Evolutionary conservation across 2,113 vertebrate species (phyloP).

Genomic region (Platichthys stellatus): DNA sequence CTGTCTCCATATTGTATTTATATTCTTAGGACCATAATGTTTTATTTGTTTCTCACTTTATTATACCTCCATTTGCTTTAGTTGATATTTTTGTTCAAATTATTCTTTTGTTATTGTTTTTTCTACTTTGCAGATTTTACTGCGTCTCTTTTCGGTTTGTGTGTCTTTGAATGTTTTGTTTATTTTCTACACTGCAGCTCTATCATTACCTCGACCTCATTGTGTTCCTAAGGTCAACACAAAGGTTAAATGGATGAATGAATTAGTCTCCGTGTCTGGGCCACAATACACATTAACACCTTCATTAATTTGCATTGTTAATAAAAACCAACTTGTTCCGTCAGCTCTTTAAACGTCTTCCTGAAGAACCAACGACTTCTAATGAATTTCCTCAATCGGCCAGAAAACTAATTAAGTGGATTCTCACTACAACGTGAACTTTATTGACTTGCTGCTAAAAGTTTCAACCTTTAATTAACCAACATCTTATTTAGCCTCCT

Average conservation of each 20-base stretch:
- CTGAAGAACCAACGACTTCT: neutral
- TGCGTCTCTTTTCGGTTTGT: neutral
- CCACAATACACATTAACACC: too few relatives aligned
- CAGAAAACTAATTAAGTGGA: neutral
- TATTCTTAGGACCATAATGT: too few relatives aligned
- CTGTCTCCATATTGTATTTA: too few relatives aligned
- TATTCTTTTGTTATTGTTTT: too few relatives aligned
- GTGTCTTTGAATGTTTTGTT: neutral
- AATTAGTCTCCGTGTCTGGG: too few relatives aligned
- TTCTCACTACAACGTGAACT: neutral
- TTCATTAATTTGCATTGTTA: neutral
- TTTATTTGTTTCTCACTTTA: too few relatives aligned
- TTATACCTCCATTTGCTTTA: too few relatives aligned
- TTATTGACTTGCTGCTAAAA: neutral
- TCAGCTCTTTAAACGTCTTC: neutral
- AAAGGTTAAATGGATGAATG: neutral
- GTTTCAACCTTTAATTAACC: neutral
- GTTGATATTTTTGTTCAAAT: too few relatives aligned
- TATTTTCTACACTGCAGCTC: neutral
- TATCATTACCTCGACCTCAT: neutral
- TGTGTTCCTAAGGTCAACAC: neutral
- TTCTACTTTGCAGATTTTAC: too few relatives aligned
- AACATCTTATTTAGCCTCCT: neutral
- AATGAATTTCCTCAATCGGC: neutral
- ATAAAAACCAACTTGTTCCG: neutral